These are phyloP conservation scores for Verasper variegatus DNA, from an alignment of 2,113 vertebrate genomes.

Conservation along the genomic window DNA sequence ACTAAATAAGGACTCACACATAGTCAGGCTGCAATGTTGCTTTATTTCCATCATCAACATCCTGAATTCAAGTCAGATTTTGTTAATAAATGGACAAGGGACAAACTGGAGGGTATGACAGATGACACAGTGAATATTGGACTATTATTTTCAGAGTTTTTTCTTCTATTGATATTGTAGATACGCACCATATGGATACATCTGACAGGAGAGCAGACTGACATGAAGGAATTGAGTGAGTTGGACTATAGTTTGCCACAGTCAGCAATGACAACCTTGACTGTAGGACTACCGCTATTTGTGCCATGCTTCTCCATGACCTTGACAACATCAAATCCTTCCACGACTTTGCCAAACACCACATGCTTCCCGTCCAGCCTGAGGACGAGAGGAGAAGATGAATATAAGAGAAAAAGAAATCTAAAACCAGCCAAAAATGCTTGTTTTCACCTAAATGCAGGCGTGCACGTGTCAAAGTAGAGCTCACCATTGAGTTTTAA, in stretches of 20 bases:
- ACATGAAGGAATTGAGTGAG: background rate
- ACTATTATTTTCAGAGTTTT: background rate
- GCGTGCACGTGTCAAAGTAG: background rate
- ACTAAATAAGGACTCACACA: background rate
- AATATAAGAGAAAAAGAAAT: background rate
- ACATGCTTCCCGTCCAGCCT: slow-evolving; percentile 96
- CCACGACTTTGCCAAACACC: slow-evolving; percentile 89
- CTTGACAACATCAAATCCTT: slow-evolving; percentile 85
- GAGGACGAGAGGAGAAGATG: background rate
- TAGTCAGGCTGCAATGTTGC: no score
- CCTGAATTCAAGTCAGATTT: no score
- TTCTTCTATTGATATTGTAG: slow-evolving; percentile 10
- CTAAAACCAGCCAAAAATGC: no score
- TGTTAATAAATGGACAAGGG: no score
- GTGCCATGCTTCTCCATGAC: slow-evolving; percentile 85
- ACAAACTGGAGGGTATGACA: no score
- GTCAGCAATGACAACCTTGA: slow-evolving; percentile 86
- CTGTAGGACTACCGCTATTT: slow-evolving; percentile 82
- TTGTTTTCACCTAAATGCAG: background rate
- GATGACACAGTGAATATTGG: background rate
- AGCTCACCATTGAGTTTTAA: slow-evolving; percentile 87
- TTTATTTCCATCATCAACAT: no score
- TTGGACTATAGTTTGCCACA: slow-evolving; percentile 79
- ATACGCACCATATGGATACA: background rate
- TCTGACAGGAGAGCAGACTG: background rate